phyloP scores from a whole-genome alignment of 2,797 vertebrate genomes.

The Acanthurus tractus region DNA sequence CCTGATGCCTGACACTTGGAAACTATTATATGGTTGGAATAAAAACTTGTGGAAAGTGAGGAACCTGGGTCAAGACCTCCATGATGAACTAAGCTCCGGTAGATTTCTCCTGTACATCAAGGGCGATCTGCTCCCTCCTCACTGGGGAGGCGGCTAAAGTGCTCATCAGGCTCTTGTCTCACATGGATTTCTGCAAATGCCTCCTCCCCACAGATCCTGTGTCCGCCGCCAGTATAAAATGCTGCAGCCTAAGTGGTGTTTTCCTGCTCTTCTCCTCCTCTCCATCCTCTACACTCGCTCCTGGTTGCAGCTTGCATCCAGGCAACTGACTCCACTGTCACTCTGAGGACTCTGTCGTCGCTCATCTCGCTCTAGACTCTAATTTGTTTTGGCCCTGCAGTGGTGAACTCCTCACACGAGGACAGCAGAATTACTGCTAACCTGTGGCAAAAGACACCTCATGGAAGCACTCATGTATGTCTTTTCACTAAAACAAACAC shows the following conservation, averaged over 20 bases:
- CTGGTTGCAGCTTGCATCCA: not conserved
- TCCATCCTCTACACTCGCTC: not conserved
- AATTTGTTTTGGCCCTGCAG: constrained; percentile 13
- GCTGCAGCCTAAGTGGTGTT: not conserved
- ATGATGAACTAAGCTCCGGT: not conserved
- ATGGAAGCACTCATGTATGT: not conserved
- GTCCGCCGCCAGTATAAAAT: not conserved
- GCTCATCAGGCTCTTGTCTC: not conserved
- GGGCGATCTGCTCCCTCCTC: not conserved
- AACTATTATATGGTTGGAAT: too few species aligned
- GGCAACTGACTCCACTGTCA: not conserved
- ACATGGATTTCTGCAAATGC: not conserved
- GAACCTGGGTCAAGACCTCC: not conserved
- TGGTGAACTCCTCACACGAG: not conserved
- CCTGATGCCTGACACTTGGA: too few species aligned
- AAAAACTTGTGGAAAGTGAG: not conserved
- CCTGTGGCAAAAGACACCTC: not conserved
- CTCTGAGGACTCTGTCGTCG: not conserved
- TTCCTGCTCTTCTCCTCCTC: not conserved
- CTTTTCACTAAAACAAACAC: not conserved
- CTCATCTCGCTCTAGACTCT: constrained; percentile 8
- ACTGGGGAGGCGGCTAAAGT: not conserved
- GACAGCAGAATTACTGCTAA: not conserved
- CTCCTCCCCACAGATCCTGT: not conserved
- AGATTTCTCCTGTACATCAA: not conserved